These are phyloP conservation scores for Bubalus kerabau DNA, from an alignment of 2,113 vertebrate species.

Conservation along the genomic window DNA sequence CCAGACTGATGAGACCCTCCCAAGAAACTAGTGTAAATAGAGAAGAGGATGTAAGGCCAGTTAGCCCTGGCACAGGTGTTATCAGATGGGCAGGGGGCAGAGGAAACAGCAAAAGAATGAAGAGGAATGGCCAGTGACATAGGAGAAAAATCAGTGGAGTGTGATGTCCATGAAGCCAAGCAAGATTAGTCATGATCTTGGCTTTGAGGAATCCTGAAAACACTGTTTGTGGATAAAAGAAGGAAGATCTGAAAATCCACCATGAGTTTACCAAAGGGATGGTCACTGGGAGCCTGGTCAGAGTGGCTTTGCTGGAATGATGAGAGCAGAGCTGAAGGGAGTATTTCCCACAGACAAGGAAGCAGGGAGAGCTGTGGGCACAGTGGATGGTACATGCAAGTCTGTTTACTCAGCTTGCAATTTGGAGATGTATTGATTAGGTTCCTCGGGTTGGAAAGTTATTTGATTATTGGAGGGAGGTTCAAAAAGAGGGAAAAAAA, in stretches of 20 bases:
- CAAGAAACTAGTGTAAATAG: neutral
- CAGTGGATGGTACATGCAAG: neutral
- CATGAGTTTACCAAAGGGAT: neutral
- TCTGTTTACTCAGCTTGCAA: neutral
- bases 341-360: neutral
- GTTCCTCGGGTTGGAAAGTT: neutral
- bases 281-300: too few relatives aligned
- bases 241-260: neutral
- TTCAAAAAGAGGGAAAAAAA: neutral
- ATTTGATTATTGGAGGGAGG: neutral
- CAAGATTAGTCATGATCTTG: neutral
- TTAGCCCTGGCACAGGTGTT: accelerated
- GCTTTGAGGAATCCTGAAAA: neutral
- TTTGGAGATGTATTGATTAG: neutral
- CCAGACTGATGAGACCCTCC: neutral
- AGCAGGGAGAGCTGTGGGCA: accelerated
- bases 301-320: neutral
- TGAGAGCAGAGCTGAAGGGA: neutral
- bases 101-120: too few relatives aligned
- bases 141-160: neutral
- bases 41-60: accelerated
- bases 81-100: neutral
- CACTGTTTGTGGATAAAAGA: accelerated
- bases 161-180: accelerated
- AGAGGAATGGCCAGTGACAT: accelerated